phyloP scores from a whole-genome alignment of 2,888 invertebrate genomes.

The Ceratothoa steindachneri region DNA sequence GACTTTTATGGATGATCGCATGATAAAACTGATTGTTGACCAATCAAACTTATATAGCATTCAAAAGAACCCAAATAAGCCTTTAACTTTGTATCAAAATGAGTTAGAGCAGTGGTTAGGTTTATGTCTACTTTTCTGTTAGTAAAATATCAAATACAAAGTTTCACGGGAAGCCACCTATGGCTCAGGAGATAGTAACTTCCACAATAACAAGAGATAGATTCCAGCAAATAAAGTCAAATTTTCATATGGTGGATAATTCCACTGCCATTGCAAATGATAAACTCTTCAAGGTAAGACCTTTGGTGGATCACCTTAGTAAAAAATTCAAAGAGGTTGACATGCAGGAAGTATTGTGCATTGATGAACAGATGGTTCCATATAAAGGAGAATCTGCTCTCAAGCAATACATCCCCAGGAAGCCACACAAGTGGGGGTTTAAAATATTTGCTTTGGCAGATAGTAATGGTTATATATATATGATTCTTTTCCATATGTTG shows the following conservation, averaged over 20 bases:
- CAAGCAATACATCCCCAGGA: conserved; percentile 23
- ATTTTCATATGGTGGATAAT: conserved; percentile 21
- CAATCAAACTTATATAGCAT: too few relatives aligned
- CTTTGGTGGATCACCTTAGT: conserved; percentile 15
- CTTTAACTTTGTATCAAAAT: too few relatives aligned
- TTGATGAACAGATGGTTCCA: conserved; percentile 21
- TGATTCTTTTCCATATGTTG: conserved; percentile 14
- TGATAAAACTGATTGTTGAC: too few relatives aligned
- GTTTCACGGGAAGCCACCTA: not conserved
- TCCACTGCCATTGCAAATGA: not conserved
- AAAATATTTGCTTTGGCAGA: conserved; percentile 19
- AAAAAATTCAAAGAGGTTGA: conserved; percentile 14
- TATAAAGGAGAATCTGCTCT: conserved; percentile 21
- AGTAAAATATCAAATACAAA: not conserved
- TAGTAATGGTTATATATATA: conserved; percentile 3
- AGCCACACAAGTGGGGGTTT: conserved; percentile 17
- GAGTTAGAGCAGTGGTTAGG: too few relatives aligned
- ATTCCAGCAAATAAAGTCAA: conserved; percentile 8
- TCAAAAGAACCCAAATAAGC: too few relatives aligned
- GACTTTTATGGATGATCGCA: too few relatives aligned
- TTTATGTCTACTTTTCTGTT: too few relatives aligned
- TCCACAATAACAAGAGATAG: not conserved
- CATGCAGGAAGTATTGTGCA: conserved; percentile 11
- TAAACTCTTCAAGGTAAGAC: conserved; percentile 4
- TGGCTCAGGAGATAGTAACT: not conserved